Evolutionary conservation across 1,140 invertebrate species (phyloP).

Genomic region (Lycorma delicatula): DNA sequence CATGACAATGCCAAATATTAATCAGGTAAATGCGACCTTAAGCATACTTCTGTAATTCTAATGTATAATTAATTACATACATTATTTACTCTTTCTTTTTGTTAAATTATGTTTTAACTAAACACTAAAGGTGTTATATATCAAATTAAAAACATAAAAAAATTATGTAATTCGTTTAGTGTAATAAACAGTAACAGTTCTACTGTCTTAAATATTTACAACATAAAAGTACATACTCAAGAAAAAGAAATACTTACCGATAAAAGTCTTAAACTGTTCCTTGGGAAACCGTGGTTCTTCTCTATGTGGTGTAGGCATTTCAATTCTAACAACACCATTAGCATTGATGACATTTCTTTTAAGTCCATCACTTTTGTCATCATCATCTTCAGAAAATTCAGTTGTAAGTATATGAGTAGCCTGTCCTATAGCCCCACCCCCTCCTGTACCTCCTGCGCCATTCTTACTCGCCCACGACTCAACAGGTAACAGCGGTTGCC

Average conservation of each 20-base stretch:
- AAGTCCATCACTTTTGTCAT: slow-evolving; percentile 38
- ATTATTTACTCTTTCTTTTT: too few species aligned
- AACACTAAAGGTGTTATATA: too few species aligned
- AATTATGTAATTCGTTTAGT: too few species aligned
- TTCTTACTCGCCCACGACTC: slow-evolving; percentile 34
- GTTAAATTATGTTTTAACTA: too few species aligned
- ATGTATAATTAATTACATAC: too few species aligned
- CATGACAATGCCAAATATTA: too few species aligned
- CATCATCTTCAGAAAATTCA: slow-evolving; percentile 41
- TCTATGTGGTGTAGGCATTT: slow-evolving; percentile 45
- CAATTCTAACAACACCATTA: slow-evolving; percentile 44
- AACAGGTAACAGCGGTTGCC: slow-evolving; percentile 42
- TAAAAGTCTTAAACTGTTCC: slow-evolving; percentile 60
- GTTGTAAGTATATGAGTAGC: slow-evolving; percentile 35
- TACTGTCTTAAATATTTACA: not conserved
- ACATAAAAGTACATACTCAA: slow-evolving; percentile 11
- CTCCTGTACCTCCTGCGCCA: slow-evolving; percentile 31
- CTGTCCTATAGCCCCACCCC: slow-evolving; percentile 30
- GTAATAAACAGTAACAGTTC: too few species aligned
- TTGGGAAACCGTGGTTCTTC: slow-evolving; percentile 57
- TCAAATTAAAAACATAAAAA: too few species aligned
- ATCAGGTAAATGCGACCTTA: too few species aligned
- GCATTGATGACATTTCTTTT: slow-evolving; percentile 37
- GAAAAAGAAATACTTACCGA: slow-evolving; percentile 45
- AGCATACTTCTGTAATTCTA: too few species aligned